Evolutionary conservation across 92 coral and sea anemone genomes (phyloP), one percentile per base, ranked within the genome.

Genomic region (Phymanthus crucifer): DNA sequence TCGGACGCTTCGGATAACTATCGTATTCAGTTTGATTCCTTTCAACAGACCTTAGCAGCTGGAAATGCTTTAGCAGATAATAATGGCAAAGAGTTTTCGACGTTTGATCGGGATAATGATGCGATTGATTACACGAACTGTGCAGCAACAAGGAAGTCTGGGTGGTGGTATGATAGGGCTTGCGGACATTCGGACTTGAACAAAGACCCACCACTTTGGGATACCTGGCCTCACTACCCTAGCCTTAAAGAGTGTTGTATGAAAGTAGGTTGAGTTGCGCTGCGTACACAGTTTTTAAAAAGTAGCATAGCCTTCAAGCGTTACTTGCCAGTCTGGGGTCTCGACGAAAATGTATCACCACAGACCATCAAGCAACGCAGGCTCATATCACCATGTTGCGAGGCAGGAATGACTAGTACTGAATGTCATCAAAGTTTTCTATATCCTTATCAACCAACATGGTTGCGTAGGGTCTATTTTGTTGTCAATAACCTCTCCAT

Each of bases 141-240:
- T 35, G 85, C 85, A 35, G 14, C 6, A 0, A 45, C 23, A 17
- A 57, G 16, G 52, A 50, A 65, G 38, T 82, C 86, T 10, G 86
- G 77, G 5, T 82, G 86, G 86, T 82, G 86, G 86, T 75, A 34
- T 65, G 68, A 26, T 57, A 29, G 46, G 18, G 5, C 65, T 3
- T 82, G 86, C 46, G 86, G 86, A 27, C 80, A 61, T 40, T 40
- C 80, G 19, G 75, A 74, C 52, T 69, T 82, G 67, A 82, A 82
- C 52, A 6, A 18, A 27, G 34, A 82, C 3, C 24, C 27, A 11
- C 86, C 86, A 21, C 54, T 73, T 29, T 82, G 86, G 86, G 86
- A 80, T 71, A 80, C 84, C 4, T 80, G 84, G 84, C 27, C 16
- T 17, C 26, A 16, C 65, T 72, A 71, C 50, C 21, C 14, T 3